Base-by-base conservation (phyloP, 2,113 vertebrate species). In the Ornithorhynchus anatinus region DNA sequence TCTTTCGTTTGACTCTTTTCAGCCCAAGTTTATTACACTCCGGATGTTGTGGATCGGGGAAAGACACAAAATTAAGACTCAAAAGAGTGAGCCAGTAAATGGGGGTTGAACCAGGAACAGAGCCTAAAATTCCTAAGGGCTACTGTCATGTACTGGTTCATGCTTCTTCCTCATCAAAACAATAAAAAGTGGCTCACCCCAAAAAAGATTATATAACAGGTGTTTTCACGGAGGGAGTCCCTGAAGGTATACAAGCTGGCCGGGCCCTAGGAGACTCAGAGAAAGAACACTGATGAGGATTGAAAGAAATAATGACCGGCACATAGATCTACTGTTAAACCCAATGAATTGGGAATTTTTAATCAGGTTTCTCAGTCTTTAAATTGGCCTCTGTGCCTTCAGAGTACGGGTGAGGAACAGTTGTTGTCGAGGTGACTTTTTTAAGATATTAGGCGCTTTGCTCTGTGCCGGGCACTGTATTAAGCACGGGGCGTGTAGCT, bases 151-250 rank as follows among this genome's bases (percentile, higher is more conserved):
- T 23, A 22, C 69, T 42, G 69, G 53, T 19, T 43, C 14, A 54
- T 16, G 72, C 67, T 67, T 72, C 39, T 72, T 69, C 27, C 56
- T 70, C 79, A 67, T 80, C 66, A 75, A 69, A 77, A 40, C 60
- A 25, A 23, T 25, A 56, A 17, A 75, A 38, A 38, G 69, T 37
- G 39, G 51, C 67, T n/a, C 73, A 74, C 19, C 60, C 56, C 53
- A 53, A 43, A 69, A 29, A 36, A 67, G 42, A 63, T 77, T 84
- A 63, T 68, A 23, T 79, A 73, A 80, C 69, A 80, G 60, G 70
- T 69, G 51, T 72, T 70, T 63, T 31, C 5, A 22, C 67, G 69
- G 63, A 23, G n/a, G 69, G 66, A 10, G 32, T 22, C 59, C 85
- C 53, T 68, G 78, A 79, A 81, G 77, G n/a, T n/a, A n/a, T n/a